Percentiles rank a stretch among this genome's conserved stretches.
phyloP scores from a whole-genome alignment of 2,113 vertebrate species.

The Phylloscopus trochilus region DNA sequence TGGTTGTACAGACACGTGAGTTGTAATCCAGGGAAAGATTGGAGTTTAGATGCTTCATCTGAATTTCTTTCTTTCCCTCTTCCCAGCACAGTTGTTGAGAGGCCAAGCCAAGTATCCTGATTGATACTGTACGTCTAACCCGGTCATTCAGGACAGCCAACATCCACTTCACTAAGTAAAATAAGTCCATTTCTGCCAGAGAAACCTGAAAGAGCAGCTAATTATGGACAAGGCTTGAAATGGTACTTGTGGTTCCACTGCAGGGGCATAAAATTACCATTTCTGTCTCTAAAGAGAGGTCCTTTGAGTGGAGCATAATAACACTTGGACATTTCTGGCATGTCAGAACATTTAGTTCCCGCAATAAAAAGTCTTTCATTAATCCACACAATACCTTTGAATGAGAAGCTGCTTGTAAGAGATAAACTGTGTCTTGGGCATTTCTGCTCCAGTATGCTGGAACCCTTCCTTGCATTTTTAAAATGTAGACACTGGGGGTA shows the following conservation, averaged over 20 bases:
- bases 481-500: background rate
- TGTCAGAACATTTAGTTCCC: conserved; percentile 71
- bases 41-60: background rate
- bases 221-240: conserved; percentile 58
- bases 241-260: conserved; percentile 53
- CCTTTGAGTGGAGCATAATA: conserved; percentile 64
- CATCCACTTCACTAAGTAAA: conserved; percentile 53
- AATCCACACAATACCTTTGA: conserved; percentile 49
- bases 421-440: conserved; percentile 11
- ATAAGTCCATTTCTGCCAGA: conserved; percentile 59
- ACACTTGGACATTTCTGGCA: conserved; percentile 67
- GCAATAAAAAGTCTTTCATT: conserved; percentile 56
- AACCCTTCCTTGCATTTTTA: background rate
- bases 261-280: conserved; percentile 69
- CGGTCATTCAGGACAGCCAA: background rate
- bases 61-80: conserved; percentile 29
- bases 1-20: background rate
- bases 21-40: background rate
- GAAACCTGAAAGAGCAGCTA: conserved; percentile 58
- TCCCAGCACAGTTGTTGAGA: conserved; percentile 24
- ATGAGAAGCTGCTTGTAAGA: conserved; percentile 38
- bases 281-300: conserved; percentile 70
- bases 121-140: background rate
- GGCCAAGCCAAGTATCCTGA: conserved; percentile 22
- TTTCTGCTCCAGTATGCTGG: background rate